Conservation (phyloP, 2,113 vertebrate species). For the Myanophis thanlyinensis region DNA sequence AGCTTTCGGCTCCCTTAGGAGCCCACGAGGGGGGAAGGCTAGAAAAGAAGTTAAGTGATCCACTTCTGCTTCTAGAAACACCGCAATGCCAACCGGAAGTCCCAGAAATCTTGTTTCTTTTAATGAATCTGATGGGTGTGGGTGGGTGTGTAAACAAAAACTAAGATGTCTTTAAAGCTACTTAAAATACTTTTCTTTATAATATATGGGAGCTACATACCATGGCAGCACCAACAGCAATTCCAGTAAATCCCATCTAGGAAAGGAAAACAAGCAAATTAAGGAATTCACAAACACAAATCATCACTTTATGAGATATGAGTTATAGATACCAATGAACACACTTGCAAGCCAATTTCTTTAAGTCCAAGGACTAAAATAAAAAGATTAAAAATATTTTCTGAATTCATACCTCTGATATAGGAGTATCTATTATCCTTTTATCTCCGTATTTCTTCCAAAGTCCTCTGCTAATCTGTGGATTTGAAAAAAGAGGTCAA, state of each 20-base stretch:
- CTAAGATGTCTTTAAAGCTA: neutral
- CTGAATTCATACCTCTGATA: conserved; percentile 84
- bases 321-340: neutral
- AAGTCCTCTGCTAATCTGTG: conserved; percentile 90
- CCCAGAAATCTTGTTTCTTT: neutral
- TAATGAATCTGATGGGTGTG: neutral
- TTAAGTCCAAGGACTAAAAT: neutral
- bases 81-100: no score
- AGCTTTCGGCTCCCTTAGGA: no score
- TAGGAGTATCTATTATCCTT: conserved; percentile 94
- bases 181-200: neutral
- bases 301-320: neutral
- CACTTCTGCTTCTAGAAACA: no score
- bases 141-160: neutral
- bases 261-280: conserved; percentile 49
- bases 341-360: neutral
- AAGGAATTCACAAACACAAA: neutral
- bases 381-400: neutral
- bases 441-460: conserved; percentile 99
- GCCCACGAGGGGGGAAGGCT: no score
- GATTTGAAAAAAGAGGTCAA: neutral
- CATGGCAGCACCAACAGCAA: conserved; percentile 95
- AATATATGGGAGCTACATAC: conserved; percentile 68
- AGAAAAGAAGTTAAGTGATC: no score
- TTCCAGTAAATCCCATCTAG: conserved; percentile 97